Base-by-base conservation (phyloP, 2,888 invertebrate genomes). In the Amblyjoppa fuscipennis region DNA sequence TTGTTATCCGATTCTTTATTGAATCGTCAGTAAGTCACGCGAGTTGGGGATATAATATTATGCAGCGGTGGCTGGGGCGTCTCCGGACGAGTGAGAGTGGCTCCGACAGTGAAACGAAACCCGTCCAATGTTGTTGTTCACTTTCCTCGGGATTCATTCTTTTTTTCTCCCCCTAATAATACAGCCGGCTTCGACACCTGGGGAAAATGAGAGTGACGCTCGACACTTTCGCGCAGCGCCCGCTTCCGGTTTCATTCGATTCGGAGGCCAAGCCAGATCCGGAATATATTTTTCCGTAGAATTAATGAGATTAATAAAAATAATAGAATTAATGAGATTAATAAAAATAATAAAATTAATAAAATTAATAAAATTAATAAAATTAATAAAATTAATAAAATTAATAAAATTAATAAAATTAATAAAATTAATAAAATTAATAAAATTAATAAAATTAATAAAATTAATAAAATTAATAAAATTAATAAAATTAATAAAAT, bases 21-120 rank as follows among this genome's bases (percentile, higher is more conserved):
- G 81, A 84, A 79, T 77, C 38, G 69, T 77, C 31, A 61, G 73
- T 76, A 38, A 56, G 81, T 81, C 85, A 79, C 85, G 85, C 83
- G 59, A 87, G 53, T 76, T 68, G 11, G 11, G 41, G 25, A 49
- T 49, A 49, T 49, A 41, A 38, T 75, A 64, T 73, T 66, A 69
- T 13, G 20, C 34, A 25, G 56, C 38, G 34, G 4, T 34, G 13
- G 53, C 53, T 11, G n/a, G 34, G 41, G n/a, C 41, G n/a, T 3
- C 45, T 49, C 16, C 13, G 1, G 41, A 25, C 38, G 68, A 68
- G 41, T 25, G 38, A 41, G 20, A 68, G 38, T 25, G 31, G 64
- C 16, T 31, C n/a, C 64, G 64, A 64, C 31, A 64, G 64, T 64
- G 64, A 64, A n/a, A 34, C n/a, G 34, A 34, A 34, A 64, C 34